These are phyloP conservation scores for Strix aluco DNA, from an alignment of 2,113 vertebrate species.

Conservation along the genomic window DNA sequence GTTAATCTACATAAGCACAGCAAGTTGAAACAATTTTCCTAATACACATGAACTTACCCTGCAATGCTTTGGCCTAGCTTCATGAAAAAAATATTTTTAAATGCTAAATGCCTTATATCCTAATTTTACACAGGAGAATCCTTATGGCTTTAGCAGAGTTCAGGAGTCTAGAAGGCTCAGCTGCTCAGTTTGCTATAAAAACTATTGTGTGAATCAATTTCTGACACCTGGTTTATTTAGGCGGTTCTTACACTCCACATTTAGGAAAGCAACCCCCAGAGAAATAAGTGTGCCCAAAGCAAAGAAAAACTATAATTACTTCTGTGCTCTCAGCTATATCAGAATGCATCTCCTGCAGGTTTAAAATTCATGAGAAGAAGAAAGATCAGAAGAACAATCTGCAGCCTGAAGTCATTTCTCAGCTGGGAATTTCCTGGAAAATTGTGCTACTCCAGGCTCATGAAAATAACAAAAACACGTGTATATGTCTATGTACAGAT, in stretches of 20 bases:
- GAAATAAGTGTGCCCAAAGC: conserved; percentile 40
- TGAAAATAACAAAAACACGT: not conserved
- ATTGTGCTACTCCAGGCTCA: not conserved
- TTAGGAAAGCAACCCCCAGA: not conserved
- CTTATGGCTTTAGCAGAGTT: conserved; percentile 36
- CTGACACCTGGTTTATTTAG: conserved; percentile 38
- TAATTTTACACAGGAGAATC: conserved; percentile 38
- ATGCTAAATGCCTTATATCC: not conserved
- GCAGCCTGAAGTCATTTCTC: conserved; percentile 23
- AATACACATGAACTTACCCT: not conserved
- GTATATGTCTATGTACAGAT: not conserved
- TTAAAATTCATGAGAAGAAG: conserved; percentile 48
- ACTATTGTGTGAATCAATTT: not conserved
- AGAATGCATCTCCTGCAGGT: conserved; percentile 43
- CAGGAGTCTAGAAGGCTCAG: conserved; percentile 25
- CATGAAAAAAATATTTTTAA: not conserved
- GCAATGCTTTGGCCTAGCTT: not conserved
- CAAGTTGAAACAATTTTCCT: conserved; percentile 5
- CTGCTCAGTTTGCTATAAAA: not conserved
- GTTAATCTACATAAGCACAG: not conserved
- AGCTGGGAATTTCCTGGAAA: conserved; percentile 44
- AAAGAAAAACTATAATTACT: conserved; percentile 50
- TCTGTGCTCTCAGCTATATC: conserved; percentile 25
- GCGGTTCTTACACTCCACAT: accelerated
- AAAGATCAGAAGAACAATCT: conserved; percentile 39